phyloP scores from a whole-genome alignment of 2,797 vertebrate species.

The Microchirus variegatus region DNA sequence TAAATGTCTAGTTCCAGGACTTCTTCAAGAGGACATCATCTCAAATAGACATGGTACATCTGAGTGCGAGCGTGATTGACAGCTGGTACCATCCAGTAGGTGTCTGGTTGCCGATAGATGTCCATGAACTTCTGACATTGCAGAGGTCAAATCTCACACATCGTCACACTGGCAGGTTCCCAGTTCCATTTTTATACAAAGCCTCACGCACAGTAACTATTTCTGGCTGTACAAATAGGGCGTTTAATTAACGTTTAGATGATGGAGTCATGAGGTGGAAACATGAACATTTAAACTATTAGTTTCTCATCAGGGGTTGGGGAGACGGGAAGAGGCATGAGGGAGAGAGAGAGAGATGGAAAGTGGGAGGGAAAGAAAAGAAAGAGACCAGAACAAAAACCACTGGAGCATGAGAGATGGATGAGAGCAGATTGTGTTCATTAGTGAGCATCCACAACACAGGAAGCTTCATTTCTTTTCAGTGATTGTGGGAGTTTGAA shows the following conservation, averaged over 20 bases:
- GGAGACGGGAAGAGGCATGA: conserved; percentile 10
- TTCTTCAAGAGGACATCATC: too few relatives aligned
- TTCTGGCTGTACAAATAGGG: conserved; percentile 48
- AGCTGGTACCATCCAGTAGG: too few relatives aligned
- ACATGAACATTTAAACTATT: conserved; percentile 58
- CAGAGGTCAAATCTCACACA: too few relatives aligned
- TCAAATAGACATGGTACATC: too few relatives aligned
- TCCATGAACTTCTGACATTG: too few relatives aligned
- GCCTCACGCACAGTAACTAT: conserved; percentile 30
- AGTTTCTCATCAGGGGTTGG: conserved; percentile 52
- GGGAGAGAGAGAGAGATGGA: conserved; percentile 1
- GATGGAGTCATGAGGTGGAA: conserved; percentile 44
- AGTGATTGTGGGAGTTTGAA: background rate
- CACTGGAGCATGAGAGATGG: conserved; percentile 2
- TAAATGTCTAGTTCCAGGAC: too few relatives aligned
- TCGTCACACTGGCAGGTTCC: background rate
- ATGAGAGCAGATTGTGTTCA: conserved; percentile 3
- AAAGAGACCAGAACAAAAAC: conserved; percentile 5
- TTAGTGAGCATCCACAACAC: background rate
- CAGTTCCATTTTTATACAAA: conserved; percentile 3
- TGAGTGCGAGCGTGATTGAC: too few relatives aligned
- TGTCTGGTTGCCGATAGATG: too few relatives aligned
- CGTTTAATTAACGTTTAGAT: conserved; percentile 53
- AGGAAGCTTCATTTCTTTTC: background rate
- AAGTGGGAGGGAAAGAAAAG: background rate